Base-by-base conservation (phyloP, 1,140 invertebrate genomes). In the Hetaerina americana region DNA sequence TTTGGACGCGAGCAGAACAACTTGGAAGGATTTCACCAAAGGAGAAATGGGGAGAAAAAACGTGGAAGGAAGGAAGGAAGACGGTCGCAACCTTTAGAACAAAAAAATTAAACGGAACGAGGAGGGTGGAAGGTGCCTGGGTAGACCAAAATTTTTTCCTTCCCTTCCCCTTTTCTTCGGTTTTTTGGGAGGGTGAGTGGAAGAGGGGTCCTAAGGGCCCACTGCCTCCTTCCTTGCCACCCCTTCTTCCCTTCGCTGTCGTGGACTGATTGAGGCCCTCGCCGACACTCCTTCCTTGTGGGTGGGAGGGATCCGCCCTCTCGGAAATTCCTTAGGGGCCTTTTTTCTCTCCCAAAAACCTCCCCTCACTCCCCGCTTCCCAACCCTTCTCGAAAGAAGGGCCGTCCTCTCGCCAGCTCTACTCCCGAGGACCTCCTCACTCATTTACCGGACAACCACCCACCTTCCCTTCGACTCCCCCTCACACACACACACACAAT, bases 91-190 rank as follows among this genome's bases (percentile, higher is more conserved):
- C 6, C 31, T 40, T 40, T 40, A 40, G 40, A 57, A 57, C 40
- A 57, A 57, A 57, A 40, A 57, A 57, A 57, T 57, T 57, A 57
- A 57, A 57, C 22, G 40, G 40, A n/a, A n/a, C n/a, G n/a, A n/a
- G n/a, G n/a, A n/a, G n/a, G n/a, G n/a, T n/a, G 40, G 15, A 5
- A 57, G 40, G 40, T 57, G 40, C 15, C 40, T 57, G 40, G 40
- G 40, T n/a, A n/a, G n/a, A n/a, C n/a, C n/a, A n/a, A n/a, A n/a
- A 57, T 57, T 57, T 57, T 57, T 57, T 57, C n/a, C 40, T 57
- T n/a, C n/a, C n/a, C n/a, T n/a, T n/a, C n/a, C n/a, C n/a, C n/a
- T n/a, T n/a, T n/a, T n/a, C n/a, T n/a, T n/a, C n/a, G n/a, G n/a
- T n/a, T n/a, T n/a, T n/a, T n/a, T n/a, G n/a, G n/a, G n/a, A n/a